Conservation (phyloP, 2,888 invertebrate species). For the Tuberolachnus salignus region DNA sequence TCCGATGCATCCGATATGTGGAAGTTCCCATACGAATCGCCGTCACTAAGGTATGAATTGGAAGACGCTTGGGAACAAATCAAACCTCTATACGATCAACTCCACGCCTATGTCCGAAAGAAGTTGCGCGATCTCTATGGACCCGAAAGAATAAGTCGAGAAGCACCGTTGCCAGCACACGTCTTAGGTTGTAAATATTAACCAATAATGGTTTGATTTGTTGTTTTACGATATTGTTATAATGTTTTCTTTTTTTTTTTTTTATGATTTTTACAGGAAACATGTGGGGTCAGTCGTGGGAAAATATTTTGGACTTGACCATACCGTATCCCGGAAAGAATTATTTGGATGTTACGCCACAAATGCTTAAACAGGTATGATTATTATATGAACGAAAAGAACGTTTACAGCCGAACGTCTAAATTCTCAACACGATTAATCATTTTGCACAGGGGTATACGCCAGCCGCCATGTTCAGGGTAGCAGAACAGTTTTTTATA, state of each 20-base stretch:
- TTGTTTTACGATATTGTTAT: too few relatives aligned
- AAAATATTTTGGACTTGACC: constrained; percentile 78
- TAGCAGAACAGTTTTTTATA: constrained; percentile 89
- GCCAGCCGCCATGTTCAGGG: constrained; percentile 80
- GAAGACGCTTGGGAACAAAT: constrained; percentile 84
- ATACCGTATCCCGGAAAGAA: constrained; percentile 85
- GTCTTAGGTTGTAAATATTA: constrained; percentile 67
- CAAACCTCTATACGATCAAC: constrained; percentile 81
- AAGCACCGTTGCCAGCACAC: constrained; percentile 84
- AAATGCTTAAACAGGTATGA: constrained; percentile 76
- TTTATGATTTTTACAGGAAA: constrained; percentile 67
- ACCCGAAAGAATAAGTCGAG: constrained; percentile 77
- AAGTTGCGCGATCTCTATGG: constrained; percentile 84
- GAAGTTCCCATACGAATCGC: constrained; percentile 84
- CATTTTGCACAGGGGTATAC: constrained; percentile 74
- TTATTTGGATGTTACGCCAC: constrained; percentile 80
- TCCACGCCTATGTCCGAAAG: constrained; percentile 87
- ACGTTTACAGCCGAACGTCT: not conserved
- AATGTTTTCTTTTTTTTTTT: too few relatives aligned
- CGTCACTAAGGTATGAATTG: constrained; percentile 76
- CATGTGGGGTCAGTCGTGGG: constrained; percentile 90
- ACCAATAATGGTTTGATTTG: not conserved
- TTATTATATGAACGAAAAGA: not conserved
- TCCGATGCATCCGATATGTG: constrained; percentile 87
- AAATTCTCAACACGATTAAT: not conserved